Base-by-base conservation (phyloP, 2,113 vertebrate species). In the Anoplopoma fimbria region DNA sequence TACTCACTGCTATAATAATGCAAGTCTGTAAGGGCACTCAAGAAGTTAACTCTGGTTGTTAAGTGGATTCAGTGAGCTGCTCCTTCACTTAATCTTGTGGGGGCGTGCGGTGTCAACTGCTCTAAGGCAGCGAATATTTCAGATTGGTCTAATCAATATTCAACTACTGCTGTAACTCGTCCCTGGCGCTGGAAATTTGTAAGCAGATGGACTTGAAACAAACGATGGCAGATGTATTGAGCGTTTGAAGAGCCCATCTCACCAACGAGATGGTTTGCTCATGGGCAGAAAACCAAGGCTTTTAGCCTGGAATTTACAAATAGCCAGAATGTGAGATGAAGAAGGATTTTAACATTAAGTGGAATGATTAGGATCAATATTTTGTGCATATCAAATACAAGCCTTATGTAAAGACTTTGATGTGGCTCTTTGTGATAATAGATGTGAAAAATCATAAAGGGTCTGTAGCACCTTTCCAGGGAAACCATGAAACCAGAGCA, bases 111-210 rank as follows among this genome's bases (percentile, higher is more conserved):
- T 78, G 82, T 88, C 80, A 80, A 80, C 65, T 57, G 64, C 45
- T 74, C 53, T 71, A 77, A 78, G 67, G 71, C 88, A 77, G 61
- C 33, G 49, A 82, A 87, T 84, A 88, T 85, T 89, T 91, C 77
- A 87, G 62, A 89, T 74, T 51, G 69, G 25, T 42, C 76, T 64
- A 77, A 89, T 91, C 83, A 89, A 93, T 89, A 90, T 89, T 90
- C 86, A 90, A 61, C 87, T 74, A 84, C 31, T 78, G 62, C 86
- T 79, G 79, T 51, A 36, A 81, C 51, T 81, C 40, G 57, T 61
- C 57, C 57, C 58, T 68, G 63, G 83, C 63, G 47, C 55, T 75
- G 77, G 69, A 69, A 79, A 89, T 67, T 17, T 65, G 57, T 25
- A 78, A n/a, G 64, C 89, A 87, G 82, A 89, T 87, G 84, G 75